Percentiles rank a stretch among this genome's conserved stretches.
These are phyloP conservation scores for Lonchura striata DNA, from an alignment of 2,113 vertebrate genomes.

Conservation along the genomic window DNA sequence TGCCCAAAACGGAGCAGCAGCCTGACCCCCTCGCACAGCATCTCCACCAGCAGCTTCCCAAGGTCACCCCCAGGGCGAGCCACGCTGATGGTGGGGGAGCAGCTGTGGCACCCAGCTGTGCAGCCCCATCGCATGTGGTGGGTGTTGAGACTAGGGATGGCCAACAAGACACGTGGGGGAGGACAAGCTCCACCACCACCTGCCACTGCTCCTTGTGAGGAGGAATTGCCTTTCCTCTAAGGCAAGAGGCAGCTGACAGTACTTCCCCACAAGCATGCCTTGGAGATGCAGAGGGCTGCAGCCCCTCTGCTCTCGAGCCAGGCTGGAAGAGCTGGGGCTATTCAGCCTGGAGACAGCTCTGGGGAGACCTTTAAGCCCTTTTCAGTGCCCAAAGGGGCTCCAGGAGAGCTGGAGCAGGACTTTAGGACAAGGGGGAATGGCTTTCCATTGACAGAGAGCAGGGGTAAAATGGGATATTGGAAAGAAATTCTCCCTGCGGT, in stretches of 20 bases:
- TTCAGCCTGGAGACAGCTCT: neutral
- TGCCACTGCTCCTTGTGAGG: neutral
- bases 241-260: neutral
- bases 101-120: neutral
- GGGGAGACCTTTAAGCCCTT: neutral
- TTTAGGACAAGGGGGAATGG: neutral
- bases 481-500: neutral
- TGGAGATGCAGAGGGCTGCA: neutral
- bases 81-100: neutral
- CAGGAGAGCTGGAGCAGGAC: neutral
- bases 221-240: neutral
- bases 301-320: neutral
- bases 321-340: neutral
- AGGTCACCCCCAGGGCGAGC: neutral
- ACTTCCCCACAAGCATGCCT: neutral
- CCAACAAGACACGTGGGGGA: neutral
- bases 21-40: accelerated
- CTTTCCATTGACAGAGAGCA: neutral
- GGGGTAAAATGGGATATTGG: neutral
- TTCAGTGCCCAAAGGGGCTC: neutral
- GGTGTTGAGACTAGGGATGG: neutral
- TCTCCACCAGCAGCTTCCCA: neutral
- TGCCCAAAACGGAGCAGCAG: neutral
- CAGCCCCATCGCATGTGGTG: neutral
- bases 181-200: neutral